Percentiles rank a stretch among this genome's conserved stretches.
Evolutionary conservation across 2,888 invertebrate species (phyloP).

Genomic region (Leptopilina drosophilae): DNA sequence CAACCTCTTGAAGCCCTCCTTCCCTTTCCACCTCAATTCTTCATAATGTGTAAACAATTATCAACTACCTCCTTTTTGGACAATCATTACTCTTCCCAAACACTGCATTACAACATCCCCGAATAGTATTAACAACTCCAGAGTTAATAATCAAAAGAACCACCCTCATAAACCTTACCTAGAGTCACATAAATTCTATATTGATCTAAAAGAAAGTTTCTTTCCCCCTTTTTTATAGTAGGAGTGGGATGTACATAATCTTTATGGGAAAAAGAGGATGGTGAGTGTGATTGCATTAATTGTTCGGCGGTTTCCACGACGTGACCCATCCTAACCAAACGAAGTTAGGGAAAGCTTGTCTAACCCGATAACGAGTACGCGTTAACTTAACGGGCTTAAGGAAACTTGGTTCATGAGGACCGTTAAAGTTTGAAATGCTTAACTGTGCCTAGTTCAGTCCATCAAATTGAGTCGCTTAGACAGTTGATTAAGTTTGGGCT

Average conservation of each 20-base stretch:
- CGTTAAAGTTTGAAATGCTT: slow-evolving; percentile 52
- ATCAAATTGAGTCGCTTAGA: slow-evolving; percentile 47
- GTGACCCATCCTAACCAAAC: slow-evolving; percentile 61
- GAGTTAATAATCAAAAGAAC: too few species aligned
- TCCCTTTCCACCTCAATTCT: too few species aligned
- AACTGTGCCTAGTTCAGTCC: slow-evolving; percentile 49
- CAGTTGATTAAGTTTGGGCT: slow-evolving; percentile 43
- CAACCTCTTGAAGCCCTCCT: too few species aligned
- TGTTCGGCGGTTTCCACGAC: slow-evolving; percentile 53
- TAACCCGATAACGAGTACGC: slow-evolving; percentile 67
- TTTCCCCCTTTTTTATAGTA: neutral
- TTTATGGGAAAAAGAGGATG: slow-evolving; percentile 1
- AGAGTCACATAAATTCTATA: too few species aligned
- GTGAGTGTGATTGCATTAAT: slow-evolving; percentile 53
- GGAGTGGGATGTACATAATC: neutral
- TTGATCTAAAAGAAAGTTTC: neutral
- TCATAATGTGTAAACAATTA: too few species aligned
- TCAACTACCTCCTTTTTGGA: too few species aligned
- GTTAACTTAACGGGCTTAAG: slow-evolving; percentile 52
- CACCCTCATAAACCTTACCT: too few species aligned
- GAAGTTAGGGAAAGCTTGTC: slow-evolving; percentile 66
- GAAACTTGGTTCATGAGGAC: slow-evolving; percentile 52
- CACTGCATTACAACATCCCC: too few species aligned
- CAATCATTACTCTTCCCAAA: too few species aligned
- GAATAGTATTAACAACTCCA: too few species aligned